Base-by-base conservation (phyloP, 2,888 invertebrate genomes). In the Pristionchus maxplancki region DNA sequence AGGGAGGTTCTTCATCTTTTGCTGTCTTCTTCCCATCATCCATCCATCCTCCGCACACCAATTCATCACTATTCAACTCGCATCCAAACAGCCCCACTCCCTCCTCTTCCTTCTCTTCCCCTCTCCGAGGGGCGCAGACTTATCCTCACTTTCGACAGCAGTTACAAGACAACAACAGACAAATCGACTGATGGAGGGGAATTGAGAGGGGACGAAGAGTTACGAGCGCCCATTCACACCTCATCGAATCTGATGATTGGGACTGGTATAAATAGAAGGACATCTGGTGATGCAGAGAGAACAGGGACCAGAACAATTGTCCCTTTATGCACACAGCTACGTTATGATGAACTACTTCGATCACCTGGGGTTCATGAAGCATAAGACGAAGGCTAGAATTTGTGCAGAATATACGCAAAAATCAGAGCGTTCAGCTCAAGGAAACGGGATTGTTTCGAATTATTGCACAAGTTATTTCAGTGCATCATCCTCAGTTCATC, bases 51-150 rank as follows among this genome's bases (percentile, higher is more conserved):
- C 50, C 81, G 74, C 64, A 81, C 48, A 50, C 81, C 50, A 81
- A 81, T 81, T 50, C 48, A 81, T 81, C 81, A 81, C 81, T 81
- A 81, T 81, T 50, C 48, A 81, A 50, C 81, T 50, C 50, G 74
- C 37, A 48, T 81, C 50, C 81, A 48, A 81, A 50, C 81, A 81
- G 48, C 81, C 28, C 28, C n/a, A 48, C 1, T 50, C 24, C 34
- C 78, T 40, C 78, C 40, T 24, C 28, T 48, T 48, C 48, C 31
- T 31, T 81, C 81, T 28, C 31, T 15, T 81, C 28, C 50, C 17
- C 81, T 81, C 44, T 50, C 81, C 81, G 28, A 48, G 28, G 78
- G 40, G 44, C 78, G 37, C 78, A 67, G 74, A 74, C 81, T 50
- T 48, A 81, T 81, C 81, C 28, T 31, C 81, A 50, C 48, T 50